A percentile compares a stretch with the other conserved stretches of the same genome.
These are phyloP conservation scores for Ageneiosus marmoratus DNA, from an alignment of 2,113 vertebrate genomes.

Conservation along the genomic window DNA sequence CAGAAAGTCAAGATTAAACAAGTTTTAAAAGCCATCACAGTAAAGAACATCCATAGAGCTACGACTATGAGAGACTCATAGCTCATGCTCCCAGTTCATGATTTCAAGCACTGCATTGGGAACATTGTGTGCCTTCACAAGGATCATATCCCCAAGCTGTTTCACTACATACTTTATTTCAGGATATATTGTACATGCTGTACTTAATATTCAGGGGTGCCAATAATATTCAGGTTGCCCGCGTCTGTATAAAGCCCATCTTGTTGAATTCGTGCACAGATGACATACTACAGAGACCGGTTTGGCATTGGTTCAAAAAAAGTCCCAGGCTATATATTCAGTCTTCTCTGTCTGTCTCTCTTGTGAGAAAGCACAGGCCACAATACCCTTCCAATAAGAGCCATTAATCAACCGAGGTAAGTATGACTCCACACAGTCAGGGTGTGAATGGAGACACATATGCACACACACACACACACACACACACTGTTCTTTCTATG, in stretches of 20 bases:
- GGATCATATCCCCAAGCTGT: too few relatives aligned
- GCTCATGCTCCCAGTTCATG: too few relatives aligned
- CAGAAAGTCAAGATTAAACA: too few relatives aligned
- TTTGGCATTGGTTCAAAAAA: constrained; percentile 6
- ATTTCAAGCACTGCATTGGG: too few relatives aligned
- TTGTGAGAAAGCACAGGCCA: background rate
- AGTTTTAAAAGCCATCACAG: too few relatives aligned
- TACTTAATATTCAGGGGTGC: too few relatives aligned
- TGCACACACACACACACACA: background rate
- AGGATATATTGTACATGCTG: too few relatives aligned
- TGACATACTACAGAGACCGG: background rate
- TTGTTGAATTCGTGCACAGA: constrained; percentile 6
- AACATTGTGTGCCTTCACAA: too few relatives aligned
- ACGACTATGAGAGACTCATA: too few relatives aligned
- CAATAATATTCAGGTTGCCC: too few relatives aligned
- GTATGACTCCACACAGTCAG: constrained; percentile 23
- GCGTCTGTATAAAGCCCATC: background rate
- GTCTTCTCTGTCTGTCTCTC: constrained; percentile 5
- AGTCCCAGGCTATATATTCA: constrained; percentile 6
- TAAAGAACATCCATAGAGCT: too few relatives aligned
- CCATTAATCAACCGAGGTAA: constrained; percentile 12
- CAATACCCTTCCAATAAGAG: background rate
- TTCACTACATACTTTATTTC: too few relatives aligned
- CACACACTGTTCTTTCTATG: constrained; percentile 26
- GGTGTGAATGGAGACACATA: constrained; percentile 10